These are phyloP conservation scores for Periparus ater DNA, from an alignment of 2,797 vertebrate species.

Conservation along the genomic window DNA sequence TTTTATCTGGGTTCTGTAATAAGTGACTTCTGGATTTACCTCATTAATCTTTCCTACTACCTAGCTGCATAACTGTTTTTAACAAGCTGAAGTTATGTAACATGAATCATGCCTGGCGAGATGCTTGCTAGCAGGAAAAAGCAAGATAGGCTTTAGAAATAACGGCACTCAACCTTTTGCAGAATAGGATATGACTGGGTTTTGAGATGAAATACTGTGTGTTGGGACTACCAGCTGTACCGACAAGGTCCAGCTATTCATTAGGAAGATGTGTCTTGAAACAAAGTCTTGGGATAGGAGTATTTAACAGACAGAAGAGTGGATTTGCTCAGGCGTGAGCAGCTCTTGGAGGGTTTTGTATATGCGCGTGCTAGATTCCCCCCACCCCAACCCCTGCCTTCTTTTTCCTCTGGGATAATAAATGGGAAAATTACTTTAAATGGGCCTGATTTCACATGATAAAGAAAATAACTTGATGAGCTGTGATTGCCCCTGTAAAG, in stretches of 20 bases:
- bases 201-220: slow-evolving; percentile 19
- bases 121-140: background rate
- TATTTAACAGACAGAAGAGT: slow-evolving; percentile 1
- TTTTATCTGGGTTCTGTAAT: slow-evolving; percentile 9
- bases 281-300: slow-evolving; percentile 16
- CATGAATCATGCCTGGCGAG: background rate
- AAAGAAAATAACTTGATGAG: slow-evolving; percentile 29
- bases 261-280: slow-evolving; percentile 33
- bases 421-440: background rate
- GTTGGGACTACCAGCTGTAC: background rate
- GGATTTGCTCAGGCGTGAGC: background rate
- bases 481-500: slow-evolving; percentile 22
- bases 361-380: background rate
- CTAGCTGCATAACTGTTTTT: slow-evolving; percentile 39
- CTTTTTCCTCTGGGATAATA: background rate
- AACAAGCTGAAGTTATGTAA: slow-evolving; percentile 21
- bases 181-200: background rate
- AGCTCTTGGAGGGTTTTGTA: background rate
- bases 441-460: background rate
- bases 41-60: background rate
- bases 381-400: background rate
- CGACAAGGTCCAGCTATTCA: slow-evolving; percentile 52
- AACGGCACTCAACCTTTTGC: background rate
- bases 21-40: slow-evolving; percentile 24
- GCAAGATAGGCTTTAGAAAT: background rate